A percentile compares a stretch with the other conserved stretches of the same genome.
These are phyloP conservation scores for Gibbula magus DNA, from an alignment of 2,888 invertebrate species.

Conservation along the genomic window DNA sequence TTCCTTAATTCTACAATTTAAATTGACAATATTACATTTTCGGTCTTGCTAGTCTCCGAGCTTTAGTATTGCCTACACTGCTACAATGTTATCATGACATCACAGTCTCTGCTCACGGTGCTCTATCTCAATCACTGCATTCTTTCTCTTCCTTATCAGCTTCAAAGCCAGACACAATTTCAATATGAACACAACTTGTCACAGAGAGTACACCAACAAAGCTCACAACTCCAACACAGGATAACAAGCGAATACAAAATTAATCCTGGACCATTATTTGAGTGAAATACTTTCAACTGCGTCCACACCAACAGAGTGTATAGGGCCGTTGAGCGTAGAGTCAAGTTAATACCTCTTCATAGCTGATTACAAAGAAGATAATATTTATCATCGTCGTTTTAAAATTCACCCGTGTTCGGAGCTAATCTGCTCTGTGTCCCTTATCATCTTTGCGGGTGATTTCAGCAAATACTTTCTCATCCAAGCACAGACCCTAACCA, in stretches of 20 bases:
- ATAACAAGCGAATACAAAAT: background rate
- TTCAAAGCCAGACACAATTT: background rate
- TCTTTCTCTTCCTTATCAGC: no score
- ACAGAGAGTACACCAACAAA: background rate
- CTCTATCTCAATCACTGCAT: no score
- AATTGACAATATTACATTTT: no score
- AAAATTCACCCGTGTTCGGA: background rate
- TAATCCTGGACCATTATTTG: background rate
- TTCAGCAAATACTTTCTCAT: slow-evolving; percentile 1
- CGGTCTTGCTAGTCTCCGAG: no score
- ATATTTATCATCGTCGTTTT: slow-evolving; percentile 10
- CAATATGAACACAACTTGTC: background rate
- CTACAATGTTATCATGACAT: no score
- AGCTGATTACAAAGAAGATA: background rate
- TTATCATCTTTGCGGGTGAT: background rate
- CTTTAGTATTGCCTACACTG: no score
- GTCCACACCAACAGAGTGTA: background rate
- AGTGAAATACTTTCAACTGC: background rate
- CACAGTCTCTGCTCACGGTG: no score
- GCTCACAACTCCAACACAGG: background rate
- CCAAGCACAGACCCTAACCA: background rate
- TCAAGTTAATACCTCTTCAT: background rate
- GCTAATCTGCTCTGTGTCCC: background rate
- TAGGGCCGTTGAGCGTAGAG: background rate
- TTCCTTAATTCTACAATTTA: no score